Evolutionary conservation across 2,113 vertebrate genomes (phyloP), one percentile per base, ranked within the genome.

Genomic region (Cyprinodon tularosa): DNA sequence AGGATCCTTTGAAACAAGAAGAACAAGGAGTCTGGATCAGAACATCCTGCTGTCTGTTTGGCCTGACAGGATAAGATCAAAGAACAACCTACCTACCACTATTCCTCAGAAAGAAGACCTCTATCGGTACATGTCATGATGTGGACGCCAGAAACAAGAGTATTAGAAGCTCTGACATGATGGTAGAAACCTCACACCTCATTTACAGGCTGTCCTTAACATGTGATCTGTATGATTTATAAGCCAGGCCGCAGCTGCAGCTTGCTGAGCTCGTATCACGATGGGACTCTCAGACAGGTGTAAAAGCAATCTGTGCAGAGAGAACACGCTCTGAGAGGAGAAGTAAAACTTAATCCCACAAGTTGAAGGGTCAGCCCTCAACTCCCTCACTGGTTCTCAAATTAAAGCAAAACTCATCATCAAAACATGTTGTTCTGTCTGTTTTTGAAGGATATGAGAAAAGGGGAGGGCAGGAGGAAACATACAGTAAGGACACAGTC

Each of bases 221-320:
- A 53, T 20, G 66, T 6, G 64, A 69, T 64, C 44, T 59, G 63
- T 64, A 72, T 68, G 67, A 68, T 71, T 63, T 72, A 77, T 68
- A 61, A 64, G 60, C 29, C n/a, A 4, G 79, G 59, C 59, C 57
- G 50, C 72, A 44, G 71, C 60, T 66, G 68, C 53, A 71, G 68
- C 68, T 20, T 68, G 45, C 48, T 61, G 39, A 38, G 66, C 45
- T 62, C 45, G 7, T 20, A 40, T 65, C 42, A 72, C 57, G 68
- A 45, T 44, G 63, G 40, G 50, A 17, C 40, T 62, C 45, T 76
- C 64, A 63, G 59, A 74, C 78, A 77, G 74, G 74, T 82, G 80
- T 64, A 72, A 82, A 77, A 82, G 80, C 61, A 72, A 82, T 82
- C 40, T 63, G 64, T 63, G 45, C 59, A 62, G 62, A 20, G 62